A percentile compares a stretch with the other conserved stretches of the same genome.
Evolutionary conservation across 2,888 invertebrate genomes (phyloP).

Genomic region (Harmothoe impar): DNA sequence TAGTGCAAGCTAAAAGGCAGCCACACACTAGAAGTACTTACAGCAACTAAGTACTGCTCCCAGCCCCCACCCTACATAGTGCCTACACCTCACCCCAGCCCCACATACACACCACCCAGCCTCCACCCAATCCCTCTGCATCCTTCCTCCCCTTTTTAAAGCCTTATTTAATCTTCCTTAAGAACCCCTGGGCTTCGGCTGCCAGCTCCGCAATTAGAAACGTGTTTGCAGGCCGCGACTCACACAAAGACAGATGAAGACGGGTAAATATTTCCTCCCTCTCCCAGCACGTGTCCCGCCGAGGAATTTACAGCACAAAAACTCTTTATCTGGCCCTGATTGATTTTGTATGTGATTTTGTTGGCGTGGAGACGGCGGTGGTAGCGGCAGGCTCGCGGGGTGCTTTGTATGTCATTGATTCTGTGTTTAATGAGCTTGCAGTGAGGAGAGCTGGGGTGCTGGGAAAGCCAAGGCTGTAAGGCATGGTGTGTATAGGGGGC

Average conservation of each 20-base stretch:
- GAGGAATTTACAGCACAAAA: background rate
- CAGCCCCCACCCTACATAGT: too few species aligned
- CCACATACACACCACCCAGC: too few species aligned
- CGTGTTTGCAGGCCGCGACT: background rate
- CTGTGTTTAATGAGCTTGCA: background rate
- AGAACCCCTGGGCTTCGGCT: too few species aligned
- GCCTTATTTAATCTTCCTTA: too few species aligned
- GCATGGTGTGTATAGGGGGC: background rate
- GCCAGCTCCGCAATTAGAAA: too few species aligned
- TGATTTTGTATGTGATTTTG: background rate
- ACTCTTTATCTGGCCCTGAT: background rate
- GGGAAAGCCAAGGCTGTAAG: background rate
- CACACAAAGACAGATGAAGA: background rate
- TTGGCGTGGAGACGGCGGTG: background rate
- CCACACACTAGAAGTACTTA: too few species aligned
- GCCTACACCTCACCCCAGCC: too few species aligned
- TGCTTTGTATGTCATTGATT: slow-evolving; percentile 4
- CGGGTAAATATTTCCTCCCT: background rate
- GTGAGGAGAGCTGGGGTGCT: background rate
- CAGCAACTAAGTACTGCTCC: too few species aligned
- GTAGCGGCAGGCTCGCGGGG: background rate
- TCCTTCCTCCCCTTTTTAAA: too few species aligned
- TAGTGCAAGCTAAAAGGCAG: too few species aligned
- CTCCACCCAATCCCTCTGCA: too few species aligned
- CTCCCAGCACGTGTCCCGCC: background rate